Conservation (phyloP, 2,797 vertebrate species). For the Pseudotriccus pelzelni region DNA sequence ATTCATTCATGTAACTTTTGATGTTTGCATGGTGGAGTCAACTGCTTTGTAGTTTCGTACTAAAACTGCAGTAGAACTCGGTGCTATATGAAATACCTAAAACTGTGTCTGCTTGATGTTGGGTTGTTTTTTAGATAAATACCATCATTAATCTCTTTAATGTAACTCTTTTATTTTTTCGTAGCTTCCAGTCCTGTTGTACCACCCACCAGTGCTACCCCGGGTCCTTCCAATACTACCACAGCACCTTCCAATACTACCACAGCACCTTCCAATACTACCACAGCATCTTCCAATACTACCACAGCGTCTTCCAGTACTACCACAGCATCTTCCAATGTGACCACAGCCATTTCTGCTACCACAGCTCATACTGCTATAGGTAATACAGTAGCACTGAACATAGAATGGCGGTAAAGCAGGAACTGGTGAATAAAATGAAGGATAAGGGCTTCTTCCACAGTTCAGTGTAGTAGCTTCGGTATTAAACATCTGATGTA, state of each 20-base stretch:
- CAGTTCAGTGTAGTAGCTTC: background rate
- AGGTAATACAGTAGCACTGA: slow-evolving; percentile 21
- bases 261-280: background rate
- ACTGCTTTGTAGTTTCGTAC: background rate
- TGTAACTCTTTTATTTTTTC: background rate
- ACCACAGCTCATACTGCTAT: slow-evolving; percentile 5
- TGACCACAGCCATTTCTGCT: background rate
- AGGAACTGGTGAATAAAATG: background rate
- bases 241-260: rapidly evolving
- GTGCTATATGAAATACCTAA: background rate
- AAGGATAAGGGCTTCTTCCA: background rate
- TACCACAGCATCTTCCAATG: background rate
- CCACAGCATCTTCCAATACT: background rate
- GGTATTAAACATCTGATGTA: background rate
- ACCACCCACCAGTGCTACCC: background rate
- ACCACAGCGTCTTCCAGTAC: rapidly evolving
- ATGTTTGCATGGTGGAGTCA: background rate
- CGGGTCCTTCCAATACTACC: rapidly evolving
- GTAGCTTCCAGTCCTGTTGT: background rate
- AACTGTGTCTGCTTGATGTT: background rate
- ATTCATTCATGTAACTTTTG: background rate
- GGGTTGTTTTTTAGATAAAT: background rate
- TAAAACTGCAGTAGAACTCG: background rate
- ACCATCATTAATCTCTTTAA: background rate
- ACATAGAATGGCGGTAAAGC: background rate